Evolutionary conservation across 2,797 vertebrate species (phyloP), one percentile per base, ranked within the genome.

Genomic region (Pipistrellus pipistrellus): DNA sequence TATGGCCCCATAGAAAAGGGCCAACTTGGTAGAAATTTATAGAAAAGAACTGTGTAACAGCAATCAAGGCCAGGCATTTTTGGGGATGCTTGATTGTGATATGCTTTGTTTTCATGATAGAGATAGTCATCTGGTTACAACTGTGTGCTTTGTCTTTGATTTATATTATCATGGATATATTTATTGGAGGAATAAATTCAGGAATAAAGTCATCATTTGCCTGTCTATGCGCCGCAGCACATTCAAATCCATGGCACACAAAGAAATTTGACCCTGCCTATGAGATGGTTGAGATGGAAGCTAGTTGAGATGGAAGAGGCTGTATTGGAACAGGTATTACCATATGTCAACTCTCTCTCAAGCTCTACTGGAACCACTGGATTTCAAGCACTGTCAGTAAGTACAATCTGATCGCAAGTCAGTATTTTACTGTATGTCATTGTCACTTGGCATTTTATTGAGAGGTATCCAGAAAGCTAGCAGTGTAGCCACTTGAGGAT

Each of bases 121-220:
- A 55, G 66, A 41, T 5, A 1, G 3, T 27, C 59, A 69, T 27
- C 48, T 62, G 17, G 12, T 77, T 88, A 53, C 23, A 83, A 0
- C 1, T 66, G 48, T 75, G 55, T 77, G 23, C 32, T 8, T 51
- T 84, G 83, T 91, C 87, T 87, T 64, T 55, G 41, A 78, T 83
- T 53, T 66, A 51, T 20, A 57, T 23, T 53, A 48, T 38, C 46
- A 62, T 12, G 30, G 59, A 68, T 93, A 4, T 62, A 66, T 20
- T 84, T 62, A 85, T 5, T 69, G 81, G 66, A 92, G 80, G 69
- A 69, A 85, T 25, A 57, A 71, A 46, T 72, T 85, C 20, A 27
- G 68, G 53, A 46, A 32, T n/a, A 9, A 73, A 27, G 9, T 27
- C 38, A 75, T 8, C 41, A n/a, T 55, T 44, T 87, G 51, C 46